phyloP scores from a whole-genome alignment of 2,113 vertebrate species.

The Fregata magnificens region DNA sequence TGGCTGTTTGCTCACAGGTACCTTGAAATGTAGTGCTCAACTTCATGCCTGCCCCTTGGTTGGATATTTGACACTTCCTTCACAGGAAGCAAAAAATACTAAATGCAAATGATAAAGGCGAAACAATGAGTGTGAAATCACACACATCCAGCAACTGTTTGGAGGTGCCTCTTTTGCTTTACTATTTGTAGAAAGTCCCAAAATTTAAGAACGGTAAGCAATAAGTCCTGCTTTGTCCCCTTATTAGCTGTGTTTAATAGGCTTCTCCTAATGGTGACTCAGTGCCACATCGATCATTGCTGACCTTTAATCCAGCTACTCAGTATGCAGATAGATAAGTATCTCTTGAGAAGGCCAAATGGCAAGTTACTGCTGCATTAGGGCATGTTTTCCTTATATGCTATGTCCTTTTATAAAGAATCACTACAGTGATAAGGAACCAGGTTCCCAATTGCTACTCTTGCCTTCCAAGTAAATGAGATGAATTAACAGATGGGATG shows the following conservation, averaged over 20 bases:
- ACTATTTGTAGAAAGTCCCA: background rate
- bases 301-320: background rate
- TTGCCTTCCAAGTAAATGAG: background rate
- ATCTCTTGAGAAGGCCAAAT: background rate
- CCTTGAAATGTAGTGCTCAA: background rate
- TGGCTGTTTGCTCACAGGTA: background rate
- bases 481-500: background rate
- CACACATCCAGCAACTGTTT: background rate
- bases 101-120: background rate
- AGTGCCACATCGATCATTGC: fast-evolving
- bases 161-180: background rate
- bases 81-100: background rate
- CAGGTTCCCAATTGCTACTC: background rate
- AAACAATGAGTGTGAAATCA: background rate
- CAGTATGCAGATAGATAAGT: background rate
- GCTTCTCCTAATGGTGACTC: background rate
- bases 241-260: background rate
- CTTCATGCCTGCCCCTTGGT: fast-evolving
- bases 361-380: background rate
- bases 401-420: background rate
- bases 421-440: background rate
- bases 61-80: background rate
- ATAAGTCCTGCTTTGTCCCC: background rate
- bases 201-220: background rate
- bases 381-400: background rate